phyloP scores from a whole-genome alignment of 2,113 vertebrate genomes.

The Pao palembangensis region DNA sequence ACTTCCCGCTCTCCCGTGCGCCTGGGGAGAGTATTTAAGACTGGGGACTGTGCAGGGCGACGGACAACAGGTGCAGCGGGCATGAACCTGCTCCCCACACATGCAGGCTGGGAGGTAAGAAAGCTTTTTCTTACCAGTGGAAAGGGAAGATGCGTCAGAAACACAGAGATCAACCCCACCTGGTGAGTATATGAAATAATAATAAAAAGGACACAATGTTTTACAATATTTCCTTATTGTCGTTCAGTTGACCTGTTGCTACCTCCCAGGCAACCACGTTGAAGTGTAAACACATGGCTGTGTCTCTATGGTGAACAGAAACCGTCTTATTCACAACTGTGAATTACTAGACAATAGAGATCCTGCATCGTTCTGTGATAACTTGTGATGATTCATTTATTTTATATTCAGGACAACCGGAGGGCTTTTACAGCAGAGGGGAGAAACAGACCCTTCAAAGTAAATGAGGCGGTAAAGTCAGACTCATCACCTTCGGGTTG shows the following conservation, averaged over 20 bases:
- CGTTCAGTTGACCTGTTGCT: constrained; percentile 8
- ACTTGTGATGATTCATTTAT: background rate
- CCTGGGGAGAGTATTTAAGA: constrained; percentile 69
- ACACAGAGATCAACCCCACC: constrained; percentile 33
- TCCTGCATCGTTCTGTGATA: too few relatives aligned
- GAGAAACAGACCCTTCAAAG: constrained; percentile 28
- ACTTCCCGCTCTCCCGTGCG: constrained; percentile 78
- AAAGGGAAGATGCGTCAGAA: constrained; percentile 17
- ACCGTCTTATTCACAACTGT: background rate
- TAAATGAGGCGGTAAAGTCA: constrained; percentile 17
- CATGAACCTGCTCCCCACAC: constrained; percentile 6
- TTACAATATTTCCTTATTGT: background rate
- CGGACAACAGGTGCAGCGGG: constrained; percentile 45
- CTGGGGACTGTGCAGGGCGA: constrained; percentile 5
- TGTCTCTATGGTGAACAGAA: background rate
- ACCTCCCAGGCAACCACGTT: constrained; percentile 39
- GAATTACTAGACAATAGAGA: background rate
- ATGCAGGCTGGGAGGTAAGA: background rate
- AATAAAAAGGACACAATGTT: background rate
- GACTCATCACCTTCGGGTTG: too few relatives aligned
- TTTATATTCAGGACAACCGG: constrained; percentile 32
- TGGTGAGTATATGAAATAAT: constrained; percentile 52
- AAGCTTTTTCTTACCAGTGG: background rate
- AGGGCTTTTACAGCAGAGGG: constrained; percentile 27
- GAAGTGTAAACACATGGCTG: constrained; percentile 36